These are phyloP conservation scores for Catharus minimus DNA, from an alignment of 2,113 vertebrate genomes.

Conservation along the genomic window DNA sequence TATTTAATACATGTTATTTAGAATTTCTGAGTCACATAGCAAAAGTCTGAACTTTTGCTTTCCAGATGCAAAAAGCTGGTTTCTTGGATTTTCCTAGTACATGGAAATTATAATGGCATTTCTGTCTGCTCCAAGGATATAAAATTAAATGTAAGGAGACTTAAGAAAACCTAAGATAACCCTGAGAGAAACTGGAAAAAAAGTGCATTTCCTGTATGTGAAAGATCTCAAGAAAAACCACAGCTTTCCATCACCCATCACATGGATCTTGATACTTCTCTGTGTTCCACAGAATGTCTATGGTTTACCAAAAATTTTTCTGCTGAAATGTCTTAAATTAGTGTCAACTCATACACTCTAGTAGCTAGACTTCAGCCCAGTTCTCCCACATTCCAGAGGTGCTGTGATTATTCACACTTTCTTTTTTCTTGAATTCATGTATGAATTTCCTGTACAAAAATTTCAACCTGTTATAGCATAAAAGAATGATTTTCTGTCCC, in stretches of 20 bases:
- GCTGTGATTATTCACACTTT: neutral
- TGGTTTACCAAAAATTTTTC: neutral
- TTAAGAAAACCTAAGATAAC: neutral
- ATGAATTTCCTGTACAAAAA: neutral
- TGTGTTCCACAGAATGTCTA: fast-evolving
- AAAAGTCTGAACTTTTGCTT: neutral
- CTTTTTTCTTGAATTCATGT: neutral
- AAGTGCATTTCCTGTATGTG: neutral
- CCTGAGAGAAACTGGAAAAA: neutral
- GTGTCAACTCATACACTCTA: neutral
- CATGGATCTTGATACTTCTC: neutral
- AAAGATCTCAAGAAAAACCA: neutral
- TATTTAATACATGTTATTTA: neutral
- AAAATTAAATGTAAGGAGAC: neutral
- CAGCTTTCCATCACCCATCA: neutral
- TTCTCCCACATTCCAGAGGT: neutral
- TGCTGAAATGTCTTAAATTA: neutral
- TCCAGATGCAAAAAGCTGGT: neutral
- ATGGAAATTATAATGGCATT: neutral
- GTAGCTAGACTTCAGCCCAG: neutral
- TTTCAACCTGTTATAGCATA: neutral
- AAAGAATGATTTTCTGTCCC: neutral
- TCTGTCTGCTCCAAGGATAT: neutral
- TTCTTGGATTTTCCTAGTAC: neutral
- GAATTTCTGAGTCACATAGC: neutral